Evolutionary conservation across 2,888 invertebrate species (phyloP).

Genomic region (Ochropacha duplaris): DNA sequence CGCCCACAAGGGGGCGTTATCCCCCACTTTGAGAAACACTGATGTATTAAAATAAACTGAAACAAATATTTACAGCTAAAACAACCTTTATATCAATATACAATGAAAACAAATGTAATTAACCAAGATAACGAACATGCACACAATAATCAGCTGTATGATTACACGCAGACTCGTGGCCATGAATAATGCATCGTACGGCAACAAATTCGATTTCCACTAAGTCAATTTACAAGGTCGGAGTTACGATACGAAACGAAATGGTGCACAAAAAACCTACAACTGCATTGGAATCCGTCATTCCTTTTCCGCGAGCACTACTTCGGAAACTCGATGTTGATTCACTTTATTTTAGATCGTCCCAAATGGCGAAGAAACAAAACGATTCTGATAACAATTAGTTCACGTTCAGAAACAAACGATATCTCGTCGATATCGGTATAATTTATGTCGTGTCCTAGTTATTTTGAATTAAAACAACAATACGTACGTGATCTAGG

Average conservation of each 20-base stretch:
- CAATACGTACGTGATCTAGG: neutral
- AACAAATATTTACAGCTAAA: too few species aligned
- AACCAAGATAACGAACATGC: neutral
- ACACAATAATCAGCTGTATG: neutral
- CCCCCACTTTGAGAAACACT: too few species aligned
- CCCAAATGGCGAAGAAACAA: neutral
- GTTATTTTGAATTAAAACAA: neutral
- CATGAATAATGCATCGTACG: constrained; percentile 23
- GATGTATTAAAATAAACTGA: too few species aligned
- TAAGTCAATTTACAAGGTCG: constrained; percentile 50
- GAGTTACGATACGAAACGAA: constrained; percentile 19
- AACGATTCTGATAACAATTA: neutral
- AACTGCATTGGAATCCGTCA: constrained; percentile 25
- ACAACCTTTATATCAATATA: too few species aligned
- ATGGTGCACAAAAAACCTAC: constrained; percentile 21
- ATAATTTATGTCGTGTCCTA: neutral
- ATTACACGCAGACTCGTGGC: neutral
- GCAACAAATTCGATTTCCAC: constrained; percentile 31
- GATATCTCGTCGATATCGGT: neutral
- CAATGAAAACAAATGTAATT: neutral
- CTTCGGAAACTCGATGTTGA: neutral
- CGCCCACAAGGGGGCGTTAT: too few species aligned
- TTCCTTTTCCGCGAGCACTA: constrained; percentile 21
- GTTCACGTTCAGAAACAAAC: neutral
- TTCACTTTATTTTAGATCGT: neutral